These are phyloP conservation scores for Drymonia ruficornis DNA, from an alignment of 2,888 invertebrate genomes.

Conservation along the genomic window DNA sequence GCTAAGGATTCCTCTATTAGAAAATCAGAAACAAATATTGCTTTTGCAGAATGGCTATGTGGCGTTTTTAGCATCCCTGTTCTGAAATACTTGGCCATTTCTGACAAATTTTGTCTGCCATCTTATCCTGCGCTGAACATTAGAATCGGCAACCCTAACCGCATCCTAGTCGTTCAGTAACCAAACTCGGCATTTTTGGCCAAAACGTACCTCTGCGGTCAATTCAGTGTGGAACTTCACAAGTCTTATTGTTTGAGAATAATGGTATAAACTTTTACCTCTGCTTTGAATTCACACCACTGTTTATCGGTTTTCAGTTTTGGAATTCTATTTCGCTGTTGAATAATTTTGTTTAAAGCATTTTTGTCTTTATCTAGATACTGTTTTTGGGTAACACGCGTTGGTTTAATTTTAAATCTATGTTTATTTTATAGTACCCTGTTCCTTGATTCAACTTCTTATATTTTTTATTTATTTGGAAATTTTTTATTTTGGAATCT, in stretches of 20 bases:
- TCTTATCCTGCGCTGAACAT: not conserved
- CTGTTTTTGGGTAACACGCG: no score
- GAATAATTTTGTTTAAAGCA: not conserved
- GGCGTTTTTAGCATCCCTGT: no score
- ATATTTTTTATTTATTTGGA: no score
- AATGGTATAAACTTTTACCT: conserved; percentile 23
- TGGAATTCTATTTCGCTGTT: conserved; percentile 12
- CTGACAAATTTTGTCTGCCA: not conserved
- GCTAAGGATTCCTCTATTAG: no score
- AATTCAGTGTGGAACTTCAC: conserved; percentile 37
- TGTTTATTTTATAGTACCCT: no score
- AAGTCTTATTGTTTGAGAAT: conserved; percentile 30
- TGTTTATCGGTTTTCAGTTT: conserved; percentile 25
- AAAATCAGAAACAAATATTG: no score
- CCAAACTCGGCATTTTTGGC: conserved; percentile 57
- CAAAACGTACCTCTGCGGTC: conserved; percentile 47
- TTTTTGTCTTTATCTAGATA: not conserved
- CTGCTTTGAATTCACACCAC: conserved; percentile 19
- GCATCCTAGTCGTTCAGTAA: conserved; percentile 26
- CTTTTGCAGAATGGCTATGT: no score
- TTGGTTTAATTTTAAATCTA: no score
- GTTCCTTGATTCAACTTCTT: no score
- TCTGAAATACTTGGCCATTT: not conserved
- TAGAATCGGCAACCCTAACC: not conserved
- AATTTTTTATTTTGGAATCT: no score